Evolutionary conservation across 2,888 invertebrate species (phyloP), one percentile per base, ranked within the genome.

Genomic region (Andrena marginata): DNA sequence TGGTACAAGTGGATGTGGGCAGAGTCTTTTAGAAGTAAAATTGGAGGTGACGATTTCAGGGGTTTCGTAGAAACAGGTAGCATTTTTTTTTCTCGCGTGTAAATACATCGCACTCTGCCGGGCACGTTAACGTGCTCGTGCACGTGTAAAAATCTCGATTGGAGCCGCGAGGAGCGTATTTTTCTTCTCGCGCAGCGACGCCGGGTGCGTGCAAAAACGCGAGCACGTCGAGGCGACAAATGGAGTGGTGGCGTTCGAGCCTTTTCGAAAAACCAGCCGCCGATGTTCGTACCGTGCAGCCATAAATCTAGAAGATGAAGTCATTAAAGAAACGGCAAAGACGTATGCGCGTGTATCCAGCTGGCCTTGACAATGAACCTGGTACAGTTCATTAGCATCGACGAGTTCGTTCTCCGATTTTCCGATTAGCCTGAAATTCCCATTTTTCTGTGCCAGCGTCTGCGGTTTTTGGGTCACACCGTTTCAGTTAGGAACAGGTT

Each of bases 281-380:
- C 54, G 63, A 65, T 31, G 54, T 71, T 51, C 49, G 33, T 33
- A 49, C 10, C 59, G 29, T 48, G 56, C 51, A 29, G 72, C 56
- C 73, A 86, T 86, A 86, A 86, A 80, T 80, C 84, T 67, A 56
- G 51, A 67, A 67, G 77, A 86, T 84, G 82, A 86, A 86, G 84
- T 79, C 85, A 79, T 74, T 69, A 79, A 84, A 77, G 80, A 71
- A 83, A 80, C 69, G 72, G 68, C 71, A 8, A 33, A 56, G 63
- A 71, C 49, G 60, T 63, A 65, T 70, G 42, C 42, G 13, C 16
- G 63, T 56, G 48, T 51, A 80, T 59, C 85, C 82, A 29, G 85
- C 63, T 84, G 49, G 23, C 85, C 85, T 86, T 85, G 85, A 74
- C 83, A 84, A 74, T 80, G 80, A 83, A 60, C 48, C 10, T 42